Evolutionary conservation across 2,113 vertebrate genomes (phyloP).

Genomic region (Nothoprocta perdicaria): DNA sequence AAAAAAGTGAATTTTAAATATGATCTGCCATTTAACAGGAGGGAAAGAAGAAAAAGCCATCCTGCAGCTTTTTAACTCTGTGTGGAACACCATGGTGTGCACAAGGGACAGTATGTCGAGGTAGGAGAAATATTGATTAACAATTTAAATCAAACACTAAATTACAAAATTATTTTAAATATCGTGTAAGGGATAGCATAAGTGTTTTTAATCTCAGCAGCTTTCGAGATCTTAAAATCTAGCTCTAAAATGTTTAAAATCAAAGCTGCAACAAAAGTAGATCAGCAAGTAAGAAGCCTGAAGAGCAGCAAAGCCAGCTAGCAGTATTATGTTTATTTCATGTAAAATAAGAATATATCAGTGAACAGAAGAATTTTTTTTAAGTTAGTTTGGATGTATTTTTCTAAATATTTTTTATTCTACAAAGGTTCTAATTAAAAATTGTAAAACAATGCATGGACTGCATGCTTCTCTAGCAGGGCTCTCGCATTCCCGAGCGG

Average conservation of each 20-base stretch:
- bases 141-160: not conserved
- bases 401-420: not conserved
- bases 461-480: not conserved
- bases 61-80: not conserved
- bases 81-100: not conserved
- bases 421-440: not conserved
- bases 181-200: not conserved
- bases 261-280: not conserved
- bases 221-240: not conserved
- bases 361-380: not conserved
- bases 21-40: not conserved
- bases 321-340: not conserved
- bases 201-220: not conserved
- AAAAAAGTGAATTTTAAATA: not conserved
- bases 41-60: not conserved
- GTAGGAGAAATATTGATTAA: not conserved
- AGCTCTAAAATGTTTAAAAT: not conserved
- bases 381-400: not conserved
- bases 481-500: rapidly evolving
- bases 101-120: not conserved
- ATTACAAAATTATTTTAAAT: not conserved
- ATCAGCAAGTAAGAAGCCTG: not conserved
- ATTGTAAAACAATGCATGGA: rapidly evolving
- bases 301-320: not conserved
- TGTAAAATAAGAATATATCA: not conserved